Evolutionary conservation across 2,888 invertebrate species (phyloP).

Genomic region (Candidula unifasciata): DNA sequence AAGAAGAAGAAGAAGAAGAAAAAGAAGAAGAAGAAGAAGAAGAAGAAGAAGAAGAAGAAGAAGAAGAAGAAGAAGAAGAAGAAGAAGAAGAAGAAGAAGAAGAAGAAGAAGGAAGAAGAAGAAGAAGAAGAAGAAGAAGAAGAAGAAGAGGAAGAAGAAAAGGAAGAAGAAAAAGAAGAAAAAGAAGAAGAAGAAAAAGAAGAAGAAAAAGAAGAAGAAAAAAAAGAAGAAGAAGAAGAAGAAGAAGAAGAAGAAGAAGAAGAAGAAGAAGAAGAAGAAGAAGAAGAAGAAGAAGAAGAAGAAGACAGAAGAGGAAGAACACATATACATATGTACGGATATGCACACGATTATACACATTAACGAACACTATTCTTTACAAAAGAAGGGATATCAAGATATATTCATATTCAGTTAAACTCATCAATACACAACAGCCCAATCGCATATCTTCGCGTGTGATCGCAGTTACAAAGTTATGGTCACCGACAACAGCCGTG

Average conservation of each 20-base stretch:
- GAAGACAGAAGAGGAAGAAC: background rate
- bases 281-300: background rate
- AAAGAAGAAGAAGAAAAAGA: background rate
- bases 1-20: constrained; percentile 1
- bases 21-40: constrained; percentile 14
- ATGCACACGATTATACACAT: no score
- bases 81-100: constrained; percentile 14
- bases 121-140: no score
- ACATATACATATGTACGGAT: no score
- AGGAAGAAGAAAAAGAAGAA: background rate
- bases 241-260: background rate
- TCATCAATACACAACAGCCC: no score
- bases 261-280: background rate
- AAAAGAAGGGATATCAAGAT: no score
- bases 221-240: background rate
- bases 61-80: constrained; percentile 18
- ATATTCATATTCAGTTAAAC: no score
- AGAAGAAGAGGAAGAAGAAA: background rate
- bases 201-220: background rate
- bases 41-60: constrained; percentile 21
- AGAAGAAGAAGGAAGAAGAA: background rate
- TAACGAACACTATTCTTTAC: no score
- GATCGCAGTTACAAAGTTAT: no score
- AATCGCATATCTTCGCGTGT: no score
- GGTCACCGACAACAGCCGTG: no score